Evolutionary conservation across 2,113 vertebrate species (phyloP).

Genomic region (Felis catus): F.catus_Fca126_mat1.0 CM031412.1:6470501-6471000

Average conservation of each 20-base stretch:
- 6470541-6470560: not conserved
- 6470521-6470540: not conserved
- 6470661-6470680: not conserved
- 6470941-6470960: slow-evolving; percentile 12
- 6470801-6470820: not conserved
- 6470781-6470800: not conserved
- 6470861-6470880: not conserved
- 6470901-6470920: not conserved
- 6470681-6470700: not conserved
- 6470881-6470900: not conserved
- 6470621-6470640: not conserved
- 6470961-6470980: not conserved
- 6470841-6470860: not conserved
- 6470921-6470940: not conserved
- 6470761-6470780: not conserved
- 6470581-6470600: not conserved
- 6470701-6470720: not conserved
- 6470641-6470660: not conserved
- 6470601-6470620: not conserved
- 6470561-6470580: not conserved
- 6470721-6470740: not conserved
- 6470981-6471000: not conserved
- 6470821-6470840: not conserved
- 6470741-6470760: not conserved
- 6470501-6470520: not conserved